Evolutionary conservation across 2,797 vertebrate species (phyloP).

Genomic region (Cyclura pinguis): DNA sequence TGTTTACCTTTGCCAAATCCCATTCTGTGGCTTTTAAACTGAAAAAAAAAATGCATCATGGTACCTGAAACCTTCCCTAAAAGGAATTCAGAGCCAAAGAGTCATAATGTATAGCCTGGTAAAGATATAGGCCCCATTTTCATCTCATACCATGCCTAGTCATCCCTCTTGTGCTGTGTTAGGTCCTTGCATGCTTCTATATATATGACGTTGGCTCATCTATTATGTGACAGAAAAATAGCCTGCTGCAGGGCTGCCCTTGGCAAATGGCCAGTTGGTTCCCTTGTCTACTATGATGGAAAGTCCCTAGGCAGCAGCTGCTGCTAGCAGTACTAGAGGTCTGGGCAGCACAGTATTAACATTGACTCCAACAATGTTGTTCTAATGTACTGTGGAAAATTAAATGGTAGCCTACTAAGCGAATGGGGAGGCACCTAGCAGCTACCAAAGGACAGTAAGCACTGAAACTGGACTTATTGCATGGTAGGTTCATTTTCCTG

Average conservation of each 20-base stretch:
- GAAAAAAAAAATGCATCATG: background rate
- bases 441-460: background rate
- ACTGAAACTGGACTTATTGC: background rate
- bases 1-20: background rate
- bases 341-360: background rate
- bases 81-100: background rate
- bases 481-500: background rate
- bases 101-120: background rate
- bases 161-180: background rate
- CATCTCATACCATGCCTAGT: background rate
- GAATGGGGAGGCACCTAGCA: background rate
- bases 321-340: too few relatives aligned
- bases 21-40: background rate
- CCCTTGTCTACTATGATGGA: too few relatives aligned
- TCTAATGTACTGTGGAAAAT: background rate
- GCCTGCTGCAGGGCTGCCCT: background rate
- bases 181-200: background rate
- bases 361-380: background rate
- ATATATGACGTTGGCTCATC: background rate
- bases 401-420: background rate
- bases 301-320: too few relatives aligned
- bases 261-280: background rate
- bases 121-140: background rate
- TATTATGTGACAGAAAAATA: background rate
- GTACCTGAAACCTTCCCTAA: background rate